Evolutionary conservation across 2,113 vertebrate species (phyloP), one percentile per base, ranked within the genome.

Genomic region (Uropsilus gracilis): DNA sequence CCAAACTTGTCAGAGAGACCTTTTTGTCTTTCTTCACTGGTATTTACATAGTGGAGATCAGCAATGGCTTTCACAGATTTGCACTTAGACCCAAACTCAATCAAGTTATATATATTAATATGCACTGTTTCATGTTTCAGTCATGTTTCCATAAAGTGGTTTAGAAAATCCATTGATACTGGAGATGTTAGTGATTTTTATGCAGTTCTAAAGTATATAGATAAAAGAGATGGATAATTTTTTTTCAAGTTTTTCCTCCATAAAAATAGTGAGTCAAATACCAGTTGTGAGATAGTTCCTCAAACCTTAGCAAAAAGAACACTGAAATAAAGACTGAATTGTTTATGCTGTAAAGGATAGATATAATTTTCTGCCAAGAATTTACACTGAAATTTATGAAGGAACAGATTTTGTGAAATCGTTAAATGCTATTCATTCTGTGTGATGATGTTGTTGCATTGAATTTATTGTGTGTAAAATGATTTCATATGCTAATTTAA

Each of bases 321-420:
- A 80, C 7, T 78, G 8, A 80, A 39, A 8, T 42, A 88, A 88
- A 81, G 24, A 82, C 8, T 44, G 30, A 42, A 28, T 63, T 59
- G 3, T 44, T 95, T 77, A 87, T 69, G 30, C 30, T 59, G 24
- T n/a, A 48, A 69, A 14, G 42, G 78, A 5, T 78, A 13, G 78
- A 5, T 78, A 13, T 69, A 48, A n/a, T 64, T 59, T 85, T 50
- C 68, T 94, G 94, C 94, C 94, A 94, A 97, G 34, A 96, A 71
- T 76, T 76, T 34, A 44, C 26, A 42, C 68, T 53, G 28, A 88
- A 91, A 94, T 93, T 91, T 80, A 92, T 61, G 50, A n/a, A 89
- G 86, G 71, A 92, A 93, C 95, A 96, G 95, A 91, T 95, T 95
- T 95, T 80, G 63, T 63, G 55, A 93, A 96, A 89, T 80, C 89